Conservation (phyloP, 2,113 vertebrate genomes). For the Picathartes gymnocephalus region DNA sequence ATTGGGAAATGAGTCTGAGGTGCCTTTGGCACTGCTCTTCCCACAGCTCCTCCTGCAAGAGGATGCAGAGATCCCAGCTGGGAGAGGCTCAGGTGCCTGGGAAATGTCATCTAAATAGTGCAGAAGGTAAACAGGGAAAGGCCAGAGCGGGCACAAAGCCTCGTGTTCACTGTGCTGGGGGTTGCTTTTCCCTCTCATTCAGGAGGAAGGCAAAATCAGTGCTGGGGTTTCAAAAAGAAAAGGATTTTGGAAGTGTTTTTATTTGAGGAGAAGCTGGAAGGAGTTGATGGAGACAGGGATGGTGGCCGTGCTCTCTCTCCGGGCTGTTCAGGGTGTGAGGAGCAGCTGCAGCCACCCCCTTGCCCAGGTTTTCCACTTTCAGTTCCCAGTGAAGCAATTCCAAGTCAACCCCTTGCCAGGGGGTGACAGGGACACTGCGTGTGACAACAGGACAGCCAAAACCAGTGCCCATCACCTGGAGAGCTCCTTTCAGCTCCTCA, state of each 20-base stretch:
- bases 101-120: neutral
- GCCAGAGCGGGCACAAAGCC: neutral
- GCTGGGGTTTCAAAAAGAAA: neutral
- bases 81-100: neutral
- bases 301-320: neutral
- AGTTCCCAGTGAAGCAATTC: neutral
- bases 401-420: neutral
- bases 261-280: neutral
- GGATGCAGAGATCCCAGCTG: neutral
- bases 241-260: neutral
- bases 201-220: neutral
- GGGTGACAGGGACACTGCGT: neutral
- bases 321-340: neutral
- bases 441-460: neutral
- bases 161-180: accelerated
- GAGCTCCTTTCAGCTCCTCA: neutral
- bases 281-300: neutral
- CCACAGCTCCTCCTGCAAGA: neutral
- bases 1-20: accelerated
- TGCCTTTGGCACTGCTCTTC: neutral
- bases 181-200: neutral
- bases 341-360: neutral
- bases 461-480: neutral
- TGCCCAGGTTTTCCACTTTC: neutral
- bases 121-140: neutral